Base-by-base conservation (phyloP, 53 echinoderm and acorn worm genomes). In the Luidia sarsii region DNA sequence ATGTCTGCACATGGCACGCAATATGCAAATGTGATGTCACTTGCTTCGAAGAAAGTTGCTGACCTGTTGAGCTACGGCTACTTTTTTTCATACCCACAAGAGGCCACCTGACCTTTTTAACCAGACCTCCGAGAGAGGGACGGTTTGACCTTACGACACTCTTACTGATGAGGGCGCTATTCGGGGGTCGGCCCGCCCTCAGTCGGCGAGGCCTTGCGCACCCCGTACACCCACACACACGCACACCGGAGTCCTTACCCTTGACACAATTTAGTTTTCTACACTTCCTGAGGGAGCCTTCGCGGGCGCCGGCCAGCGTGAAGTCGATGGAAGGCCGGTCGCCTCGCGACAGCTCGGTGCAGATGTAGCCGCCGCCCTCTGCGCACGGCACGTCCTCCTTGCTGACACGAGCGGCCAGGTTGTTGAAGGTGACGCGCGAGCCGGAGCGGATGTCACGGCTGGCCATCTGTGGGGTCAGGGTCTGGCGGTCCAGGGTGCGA, bases 201-300 rank as follows among this genome's bases (percentile, higher is more conserved):
- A 41, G 41, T 41, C 6, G 41, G 41, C 41, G 6, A 41, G 6
- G 11, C 41, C 41, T 41, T 64, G 3, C 36, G 38, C 38, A 36
- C 19, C 18, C 8, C 18, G 3, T 19, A n/a, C n/a, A n/a, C n/a
- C n/a, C n/a, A n/a, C n/a, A n/a, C n/a, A n/a, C n/a, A n/a, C n/a
- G n/a, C 38, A 37, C 6, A 39, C 23, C 11, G 16, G 18, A 20
- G n/a, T 35, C 83, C 94, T 88, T 86, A 94, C 94, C 85, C 65
- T 94, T 86, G 20, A 60, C 84, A 83, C 94, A 94, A 59, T 82
- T 65, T 38, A 94, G 67, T 52, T 74, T 39, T 80, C 72, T 79
- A 83, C 94, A 94, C 70, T 86, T 84, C 39, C 21, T 75, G 50
- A 88, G 36, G 20, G 90, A 68, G 39, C 84, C 85, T 11, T 71